These are phyloP conservation scores for Zygothrica quintamaculata DNA, from an alignment of 2,888 invertebrate genomes.

Conservation along the genomic window DNA sequence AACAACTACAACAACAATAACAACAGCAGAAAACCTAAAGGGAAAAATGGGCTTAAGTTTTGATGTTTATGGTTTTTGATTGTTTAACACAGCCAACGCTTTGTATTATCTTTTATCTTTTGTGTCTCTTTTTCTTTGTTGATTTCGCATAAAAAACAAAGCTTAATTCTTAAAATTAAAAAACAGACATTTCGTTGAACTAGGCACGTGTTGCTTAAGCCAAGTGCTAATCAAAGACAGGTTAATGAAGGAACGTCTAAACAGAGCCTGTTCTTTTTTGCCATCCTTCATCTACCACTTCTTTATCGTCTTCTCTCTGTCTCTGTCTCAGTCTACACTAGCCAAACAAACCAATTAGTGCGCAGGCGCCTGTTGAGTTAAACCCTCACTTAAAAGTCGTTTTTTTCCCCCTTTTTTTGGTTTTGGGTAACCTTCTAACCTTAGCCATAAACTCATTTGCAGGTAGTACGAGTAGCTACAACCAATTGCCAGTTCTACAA, in stretches of 20 bases:
- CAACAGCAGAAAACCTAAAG: conserved; percentile 9
- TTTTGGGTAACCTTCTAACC: conserved; percentile 13
- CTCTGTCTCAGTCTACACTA: not conserved
- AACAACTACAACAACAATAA: too few species aligned
- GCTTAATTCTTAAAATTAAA: conserved; percentile 22
- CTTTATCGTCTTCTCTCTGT: not conserved
- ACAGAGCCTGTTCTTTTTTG: conserved; percentile 1
- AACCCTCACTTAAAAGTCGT: conserved; percentile 32
- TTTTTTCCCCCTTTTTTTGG: not conserved
- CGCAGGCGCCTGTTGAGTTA: conserved; percentile 42
- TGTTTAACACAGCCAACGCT: not conserved
- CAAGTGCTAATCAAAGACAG: not conserved
- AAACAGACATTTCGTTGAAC: conserved; percentile 18
- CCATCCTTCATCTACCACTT: not conserved
- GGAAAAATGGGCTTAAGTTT: conserved; percentile 33
- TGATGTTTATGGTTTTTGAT: conserved; percentile 25
- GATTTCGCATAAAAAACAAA: conserved; percentile 24
- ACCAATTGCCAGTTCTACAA: conserved; percentile 9
- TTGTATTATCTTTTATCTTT: conserved; percentile 8
- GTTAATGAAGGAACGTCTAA: not conserved
- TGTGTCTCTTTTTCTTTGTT: conserved; percentile 7
- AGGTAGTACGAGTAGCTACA: conserved; percentile 45
- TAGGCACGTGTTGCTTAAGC: conserved; percentile 40
- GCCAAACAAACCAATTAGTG: conserved; percentile 48
- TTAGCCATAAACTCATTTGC: conserved; percentile 16